phyloP scores from a whole-genome alignment of 1,140 invertebrate species.

The Meloidogyne hapla region DNA sequence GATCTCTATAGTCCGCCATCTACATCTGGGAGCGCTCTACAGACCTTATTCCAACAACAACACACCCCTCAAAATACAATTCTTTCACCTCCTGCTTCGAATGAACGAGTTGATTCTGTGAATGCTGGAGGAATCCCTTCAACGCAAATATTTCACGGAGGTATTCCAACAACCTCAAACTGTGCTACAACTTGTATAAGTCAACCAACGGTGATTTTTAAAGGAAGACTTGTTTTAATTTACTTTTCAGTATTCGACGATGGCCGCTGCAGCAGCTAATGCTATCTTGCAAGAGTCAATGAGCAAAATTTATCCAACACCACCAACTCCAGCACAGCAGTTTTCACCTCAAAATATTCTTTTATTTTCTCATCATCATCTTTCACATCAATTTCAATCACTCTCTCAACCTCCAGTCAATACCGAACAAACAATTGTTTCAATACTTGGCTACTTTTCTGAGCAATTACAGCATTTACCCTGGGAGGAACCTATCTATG shows the following conservation, averaged over 20 bases:
- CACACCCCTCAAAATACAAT: conserved; percentile 13
- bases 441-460: background rate
- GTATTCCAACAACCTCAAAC: background rate
- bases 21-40: background rate
- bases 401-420: background rate
- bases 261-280: background rate
- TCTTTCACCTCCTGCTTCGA: conserved; percentile 44
- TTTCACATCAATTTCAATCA: conserved; percentile 13
- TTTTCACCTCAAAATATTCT: conserved; percentile 50
- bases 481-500: background rate
- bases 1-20: background rate
- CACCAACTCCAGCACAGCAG: conserved; percentile 51
- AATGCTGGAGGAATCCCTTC: background rate
- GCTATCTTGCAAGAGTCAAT: conserved; percentile 34
- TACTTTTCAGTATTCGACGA: background rate
- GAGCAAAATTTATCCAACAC: conserved; percentile 47
- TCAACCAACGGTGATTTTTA: background rate
- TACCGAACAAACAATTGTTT: background rate
- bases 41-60: background rate
- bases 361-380: conserved; percentile 13
- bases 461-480: background rate
- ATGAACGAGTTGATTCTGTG: conserved; percentile 35
- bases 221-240: background rate
- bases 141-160: background rate
- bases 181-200: background rate